Evolutionary conservation across 2,113 vertebrate genomes (phyloP).

Genomic region (Sclerurus mexicanus): DNA sequence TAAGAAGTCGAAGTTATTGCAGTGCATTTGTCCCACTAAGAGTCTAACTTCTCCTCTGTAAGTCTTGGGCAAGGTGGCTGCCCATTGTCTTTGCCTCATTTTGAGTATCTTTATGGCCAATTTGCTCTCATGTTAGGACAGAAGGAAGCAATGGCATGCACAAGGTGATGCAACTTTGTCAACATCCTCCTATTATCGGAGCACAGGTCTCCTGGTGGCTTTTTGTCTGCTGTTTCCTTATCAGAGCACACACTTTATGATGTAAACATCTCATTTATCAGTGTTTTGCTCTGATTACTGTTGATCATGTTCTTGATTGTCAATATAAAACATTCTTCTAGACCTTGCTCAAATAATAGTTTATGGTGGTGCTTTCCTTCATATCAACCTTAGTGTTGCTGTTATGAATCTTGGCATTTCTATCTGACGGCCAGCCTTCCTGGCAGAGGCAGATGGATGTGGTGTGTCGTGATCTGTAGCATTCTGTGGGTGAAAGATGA

Average conservation of each 20-base stretch:
- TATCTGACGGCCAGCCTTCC: not conserved
- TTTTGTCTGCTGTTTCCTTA: not conserved
- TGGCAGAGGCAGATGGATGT: not conserved
- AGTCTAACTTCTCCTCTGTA: not conserved
- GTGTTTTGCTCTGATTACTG: not conserved
- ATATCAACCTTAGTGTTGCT: not conserved
- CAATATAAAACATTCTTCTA: not conserved
- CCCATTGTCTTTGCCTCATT: not conserved
- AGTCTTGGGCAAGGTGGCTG: not conserved
- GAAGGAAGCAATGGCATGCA: not conserved
- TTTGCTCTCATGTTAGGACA: not conserved
- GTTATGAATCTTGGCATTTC: not conserved
- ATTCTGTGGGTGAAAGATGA: not conserved
- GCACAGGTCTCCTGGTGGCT: not conserved
- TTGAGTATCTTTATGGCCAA: not conserved
- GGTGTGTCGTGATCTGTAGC: not conserved
- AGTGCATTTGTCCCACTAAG: not conserved
- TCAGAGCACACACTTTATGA: not conserved
- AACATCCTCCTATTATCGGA: not conserved
- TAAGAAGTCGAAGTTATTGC: not conserved
- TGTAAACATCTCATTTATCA: not conserved
- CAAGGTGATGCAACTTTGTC: not conserved
- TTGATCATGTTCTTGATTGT: not conserved
- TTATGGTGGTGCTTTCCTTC: not conserved
- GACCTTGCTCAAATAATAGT: not conserved